A percentile compares a stretch with the other conserved stretches of the same genome.
Evolutionary conservation across 2,113 vertebrate species (phyloP).

Genomic region (Gadus chalcogrammus): DNA sequence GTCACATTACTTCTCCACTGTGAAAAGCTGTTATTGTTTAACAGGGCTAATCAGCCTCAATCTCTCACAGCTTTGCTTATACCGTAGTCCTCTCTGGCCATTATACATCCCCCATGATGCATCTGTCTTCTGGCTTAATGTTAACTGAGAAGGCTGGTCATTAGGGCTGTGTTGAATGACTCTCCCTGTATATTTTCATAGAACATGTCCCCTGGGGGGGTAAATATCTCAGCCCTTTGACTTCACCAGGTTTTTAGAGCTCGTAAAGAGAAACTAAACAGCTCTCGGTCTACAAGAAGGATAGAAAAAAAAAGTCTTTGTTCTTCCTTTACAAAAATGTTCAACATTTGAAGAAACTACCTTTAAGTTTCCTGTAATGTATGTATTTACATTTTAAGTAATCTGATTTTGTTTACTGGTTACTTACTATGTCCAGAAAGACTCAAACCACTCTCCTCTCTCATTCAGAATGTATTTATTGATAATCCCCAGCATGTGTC

Average conservation of each 20-base stretch:
- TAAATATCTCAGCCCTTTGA: neutral
- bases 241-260: conserved; percentile 13
- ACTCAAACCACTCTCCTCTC: no score
- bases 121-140: conserved; percentile 16
- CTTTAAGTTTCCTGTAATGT: no score
- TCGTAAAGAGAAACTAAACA: neutral
- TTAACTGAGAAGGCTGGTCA: conserved; percentile 34
- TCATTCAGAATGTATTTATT: no score
- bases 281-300: no score
- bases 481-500: no score
- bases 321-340: no score
- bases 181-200: conserved; percentile 40
- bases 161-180: conserved; percentile 31
- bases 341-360: no score
- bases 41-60: conserved; percentile 12
- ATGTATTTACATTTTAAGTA: no score
- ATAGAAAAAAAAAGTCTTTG: no score
- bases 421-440: no score
- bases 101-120: conserved; percentile 1
- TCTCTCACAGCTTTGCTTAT: conserved; percentile 20
- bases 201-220: conserved; percentile 28
- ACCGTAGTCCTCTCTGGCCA: conserved; percentile 30
- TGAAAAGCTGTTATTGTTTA: conserved; percentile 44
- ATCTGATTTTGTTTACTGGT: no score
- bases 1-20: conserved; percentile 37